These are phyloP conservation scores for Ferdinandea cuprea DNA, from an alignment of 2,888 invertebrate species.

Conservation along the genomic window DNA sequence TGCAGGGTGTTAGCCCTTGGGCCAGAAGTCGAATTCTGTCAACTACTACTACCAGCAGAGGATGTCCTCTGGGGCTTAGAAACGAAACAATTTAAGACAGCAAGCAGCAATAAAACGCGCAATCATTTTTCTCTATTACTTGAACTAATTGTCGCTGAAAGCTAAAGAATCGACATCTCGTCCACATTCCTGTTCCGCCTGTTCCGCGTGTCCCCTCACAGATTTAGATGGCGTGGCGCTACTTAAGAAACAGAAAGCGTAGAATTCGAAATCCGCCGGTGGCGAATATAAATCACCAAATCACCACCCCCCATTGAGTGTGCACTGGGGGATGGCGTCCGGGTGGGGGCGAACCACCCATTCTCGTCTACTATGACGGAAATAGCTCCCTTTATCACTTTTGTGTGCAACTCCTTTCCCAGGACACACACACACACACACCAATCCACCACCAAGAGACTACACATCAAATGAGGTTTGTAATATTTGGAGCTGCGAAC, in stretches of 20 bases:
- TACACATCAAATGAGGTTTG: conserved; percentile 59
- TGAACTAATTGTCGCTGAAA: conserved; percentile 70
- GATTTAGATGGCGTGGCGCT: conserved; percentile 16
- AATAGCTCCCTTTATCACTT: conserved; percentile 67
- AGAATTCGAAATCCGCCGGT: conserved; percentile 63
- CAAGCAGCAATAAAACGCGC: conserved; percentile 41
- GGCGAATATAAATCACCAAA: conserved; percentile 71
- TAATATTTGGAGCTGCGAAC: conserved; percentile 62
- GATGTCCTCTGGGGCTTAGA: conserved; percentile 44
- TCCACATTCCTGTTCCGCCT: conserved; percentile 8
- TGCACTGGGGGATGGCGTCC: conserved; percentile 46
- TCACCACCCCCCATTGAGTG: conserved; percentile 56
- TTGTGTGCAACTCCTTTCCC: conserved; percentile 33
- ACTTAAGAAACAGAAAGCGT: conserved; percentile 69
- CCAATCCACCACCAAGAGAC: no score
- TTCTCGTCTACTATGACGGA: conserved; percentile 40
- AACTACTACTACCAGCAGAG: conserved; percentile 63
- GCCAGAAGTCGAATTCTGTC: conserved; percentile 41
- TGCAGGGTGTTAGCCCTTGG: conserved; percentile 38
- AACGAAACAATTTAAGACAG: conserved; percentile 20
- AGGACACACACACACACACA: conserved; percentile 16
- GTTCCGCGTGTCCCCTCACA: no score
- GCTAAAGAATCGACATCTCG: conserved; percentile 38
- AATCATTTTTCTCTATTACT: conserved; percentile 42
- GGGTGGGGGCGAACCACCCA: conserved; percentile 23